Evolutionary conservation across 2,797 vertebrate genomes (phyloP).

Genomic region (Galago senegalensis): DNA sequence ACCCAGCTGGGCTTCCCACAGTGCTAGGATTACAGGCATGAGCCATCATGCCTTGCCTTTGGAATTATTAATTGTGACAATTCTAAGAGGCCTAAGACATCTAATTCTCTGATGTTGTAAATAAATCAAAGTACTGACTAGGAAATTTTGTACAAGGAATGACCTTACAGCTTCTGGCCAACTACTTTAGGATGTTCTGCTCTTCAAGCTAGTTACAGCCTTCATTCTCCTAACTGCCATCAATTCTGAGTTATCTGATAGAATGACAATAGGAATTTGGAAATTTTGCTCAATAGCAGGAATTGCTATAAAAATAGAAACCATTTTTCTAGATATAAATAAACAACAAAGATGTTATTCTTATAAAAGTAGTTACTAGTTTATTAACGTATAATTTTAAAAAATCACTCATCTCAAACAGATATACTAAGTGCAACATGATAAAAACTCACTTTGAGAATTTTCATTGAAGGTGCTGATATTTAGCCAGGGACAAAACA

Average conservation of each 20-base stretch:
- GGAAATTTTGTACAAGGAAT: neutral
- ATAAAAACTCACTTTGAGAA: neutral
- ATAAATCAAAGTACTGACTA: neutral
- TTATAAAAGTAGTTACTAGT: constrained; percentile 28
- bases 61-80: neutral
- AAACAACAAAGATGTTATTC: neutral
- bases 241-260: neutral
- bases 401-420: constrained; percentile 25
- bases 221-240: neutral
- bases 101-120: constrained; percentile 13
- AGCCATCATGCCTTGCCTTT: too few relatives aligned
- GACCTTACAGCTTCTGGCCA: neutral
- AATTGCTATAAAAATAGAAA: constrained; percentile 9
- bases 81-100: neutral
- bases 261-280: neutral
- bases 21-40: too few relatives aligned
- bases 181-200: neutral
- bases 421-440: neutral
- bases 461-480: neutral
- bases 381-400: neutral
- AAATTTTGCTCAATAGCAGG: neutral
- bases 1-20: too few relatives aligned
- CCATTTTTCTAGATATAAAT: neutral
- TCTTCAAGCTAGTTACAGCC: neutral
- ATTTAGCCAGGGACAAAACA: neutral